Evolutionary conservation across 2,797 vertebrate genomes (phyloP).

Genomic region (Otus scops): DNA sequence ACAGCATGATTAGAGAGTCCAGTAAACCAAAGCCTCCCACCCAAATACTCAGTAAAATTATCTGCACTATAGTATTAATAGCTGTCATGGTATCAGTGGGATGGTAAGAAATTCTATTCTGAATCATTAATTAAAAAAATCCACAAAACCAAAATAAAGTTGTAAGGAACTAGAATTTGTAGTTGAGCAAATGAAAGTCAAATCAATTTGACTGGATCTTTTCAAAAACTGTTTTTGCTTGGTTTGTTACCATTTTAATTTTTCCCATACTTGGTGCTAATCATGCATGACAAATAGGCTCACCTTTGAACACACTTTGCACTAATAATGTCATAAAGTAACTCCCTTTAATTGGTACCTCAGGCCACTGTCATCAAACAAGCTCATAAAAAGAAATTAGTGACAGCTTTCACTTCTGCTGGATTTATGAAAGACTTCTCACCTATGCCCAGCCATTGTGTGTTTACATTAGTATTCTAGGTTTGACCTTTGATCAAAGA

Average conservation of each 20-base stretch:
- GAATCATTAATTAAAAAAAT: neutral
- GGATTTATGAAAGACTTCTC: slow-evolving; percentile 42
- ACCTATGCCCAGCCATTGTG: neutral
- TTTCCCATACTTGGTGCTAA: slow-evolving; percentile 67
- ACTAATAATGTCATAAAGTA: slow-evolving; percentile 74
- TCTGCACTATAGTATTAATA: neutral
- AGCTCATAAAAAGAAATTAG: slow-evolving; percentile 68
- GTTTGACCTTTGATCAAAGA: slow-evolving; percentile 32
- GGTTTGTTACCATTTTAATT: slow-evolving; percentile 58
- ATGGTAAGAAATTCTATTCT: neutral
- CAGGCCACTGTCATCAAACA: slow-evolving; percentile 66
- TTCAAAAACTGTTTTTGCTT: slow-evolving; percentile 16
- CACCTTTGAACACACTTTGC: slow-evolving; percentile 73
- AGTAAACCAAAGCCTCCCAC: neutral
- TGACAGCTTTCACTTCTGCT: slow-evolving; percentile 58
- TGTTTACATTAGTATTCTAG: neutral
- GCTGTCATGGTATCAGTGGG: neutral
- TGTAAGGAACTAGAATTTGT: neutral
- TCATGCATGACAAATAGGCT: slow-evolving; percentile 72
- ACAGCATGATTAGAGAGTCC: neutral
- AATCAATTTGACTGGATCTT: neutral
- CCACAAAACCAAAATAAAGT: neutral
- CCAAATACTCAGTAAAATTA: neutral
- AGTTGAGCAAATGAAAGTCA: slow-evolving; percentile 24
- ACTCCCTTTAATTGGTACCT: slow-evolving; percentile 73